A percentile compares a stretch with the other conserved stretches of the same genome.
phyloP scores from a whole-genome alignment of 2,113 vertebrate species.

The Ageneiosus marmoratus region DNA sequence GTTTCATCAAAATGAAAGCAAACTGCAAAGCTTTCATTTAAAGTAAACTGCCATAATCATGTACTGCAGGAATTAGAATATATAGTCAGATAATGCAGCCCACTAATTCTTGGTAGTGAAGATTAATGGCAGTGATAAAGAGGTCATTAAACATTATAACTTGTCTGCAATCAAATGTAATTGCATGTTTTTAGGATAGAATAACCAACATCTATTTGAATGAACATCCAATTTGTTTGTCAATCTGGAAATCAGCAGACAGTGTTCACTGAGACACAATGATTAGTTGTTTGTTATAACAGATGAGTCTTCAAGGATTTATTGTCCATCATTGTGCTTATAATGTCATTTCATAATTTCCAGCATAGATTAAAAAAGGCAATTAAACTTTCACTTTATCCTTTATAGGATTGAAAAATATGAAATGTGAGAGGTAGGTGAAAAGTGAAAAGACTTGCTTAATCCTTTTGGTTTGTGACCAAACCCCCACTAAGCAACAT shows the following conservation, averaged over 20 bases:
- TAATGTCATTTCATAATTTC: conserved; percentile 51
- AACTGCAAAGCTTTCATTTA: no score
- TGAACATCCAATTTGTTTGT: background rate
- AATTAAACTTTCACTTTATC: conserved; percentile 51
- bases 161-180: conserved; percentile 13
- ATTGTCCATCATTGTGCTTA: conserved; percentile 16
- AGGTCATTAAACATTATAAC: conserved; percentile 11
- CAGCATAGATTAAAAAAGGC: conserved; percentile 46
- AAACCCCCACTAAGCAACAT: background rate
- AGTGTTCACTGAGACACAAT: background rate
- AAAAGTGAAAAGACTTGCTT: background rate
- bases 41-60: conserved; percentile 8
- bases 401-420: conserved; percentile 36
- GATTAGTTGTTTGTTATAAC: background rate
- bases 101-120: conserved; percentile 60
- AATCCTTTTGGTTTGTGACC: conserved; percentile 21
- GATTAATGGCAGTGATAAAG: conserved; percentile 59
- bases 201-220: conserved; percentile 9
- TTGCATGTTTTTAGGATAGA: conserved; percentile 10
- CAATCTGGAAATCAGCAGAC: background rate
- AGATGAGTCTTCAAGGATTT: background rate
- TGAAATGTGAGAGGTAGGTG: conserved; percentile 11
- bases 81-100: conserved; percentile 1
- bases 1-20: background rate
- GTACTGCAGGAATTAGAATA: conserved; percentile 25